Conservation (phyloP, 2,113 vertebrate species). For the Podiceps cristatus region DNA sequence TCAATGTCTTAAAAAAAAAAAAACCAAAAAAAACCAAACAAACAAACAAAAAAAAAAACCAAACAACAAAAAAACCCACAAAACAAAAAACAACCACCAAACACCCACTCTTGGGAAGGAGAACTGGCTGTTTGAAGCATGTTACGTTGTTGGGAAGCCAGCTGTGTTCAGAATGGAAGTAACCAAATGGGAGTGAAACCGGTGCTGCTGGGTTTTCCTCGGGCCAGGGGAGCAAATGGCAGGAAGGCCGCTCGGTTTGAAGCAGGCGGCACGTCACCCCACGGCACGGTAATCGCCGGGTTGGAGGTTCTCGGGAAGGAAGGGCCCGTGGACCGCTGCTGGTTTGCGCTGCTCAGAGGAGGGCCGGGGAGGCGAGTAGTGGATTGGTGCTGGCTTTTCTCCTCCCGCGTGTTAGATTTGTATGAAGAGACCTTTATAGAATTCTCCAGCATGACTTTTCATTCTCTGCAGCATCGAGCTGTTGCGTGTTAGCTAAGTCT, state of each 20-base stretch:
- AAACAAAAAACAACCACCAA: neutral
- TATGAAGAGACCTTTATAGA: neutral
- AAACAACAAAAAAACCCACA: no score
- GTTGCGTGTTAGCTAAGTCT: neutral
- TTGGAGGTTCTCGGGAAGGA: neutral
- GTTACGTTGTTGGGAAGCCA: neutral
- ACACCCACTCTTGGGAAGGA: neutral
- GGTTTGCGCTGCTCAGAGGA: neutral
- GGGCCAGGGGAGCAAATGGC: neutral
- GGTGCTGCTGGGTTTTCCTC: neutral
- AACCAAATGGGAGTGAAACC: neutral
- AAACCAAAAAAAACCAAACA: no score
- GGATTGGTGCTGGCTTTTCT: neutral
- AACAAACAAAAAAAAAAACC: no score
- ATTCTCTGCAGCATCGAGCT: neutral
- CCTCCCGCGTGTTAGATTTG: neutral
- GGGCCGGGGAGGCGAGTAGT: neutral
- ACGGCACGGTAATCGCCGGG: rapidly evolving
- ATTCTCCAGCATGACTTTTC: neutral
- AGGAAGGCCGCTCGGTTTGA: neutral
- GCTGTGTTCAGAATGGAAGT: neutral
- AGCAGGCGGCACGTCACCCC: neutral
- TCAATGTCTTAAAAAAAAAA: neutral
- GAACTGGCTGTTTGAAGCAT: neutral
- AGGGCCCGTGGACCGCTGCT: rapidly evolving